A percentile compares a stretch with the other conserved stretches of the same genome.
Conservation (phyloP, 2,888 invertebrate species). For the Didymodactylos carnosus region DNA sequence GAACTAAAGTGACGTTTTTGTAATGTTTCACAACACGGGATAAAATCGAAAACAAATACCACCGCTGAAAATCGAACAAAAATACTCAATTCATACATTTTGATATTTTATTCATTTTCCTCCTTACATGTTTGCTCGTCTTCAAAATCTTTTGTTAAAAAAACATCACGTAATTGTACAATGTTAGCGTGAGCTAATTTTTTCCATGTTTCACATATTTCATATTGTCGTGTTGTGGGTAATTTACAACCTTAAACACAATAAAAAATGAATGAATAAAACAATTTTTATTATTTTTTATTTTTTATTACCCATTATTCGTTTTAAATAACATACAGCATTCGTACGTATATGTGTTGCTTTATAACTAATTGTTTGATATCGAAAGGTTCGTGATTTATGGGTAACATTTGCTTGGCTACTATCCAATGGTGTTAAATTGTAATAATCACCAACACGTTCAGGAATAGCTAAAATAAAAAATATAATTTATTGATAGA, state of each 20-base stretch:
- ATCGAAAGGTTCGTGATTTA: constrained; percentile 51
- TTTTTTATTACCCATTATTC: constrained; percentile 1
- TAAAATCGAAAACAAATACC: constrained; percentile 85
- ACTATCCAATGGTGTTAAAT: constrained; percentile 62
- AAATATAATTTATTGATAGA: constrained; percentile 17
- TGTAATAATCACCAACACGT: constrained; percentile 72
- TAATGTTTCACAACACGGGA: constrained; percentile 70
- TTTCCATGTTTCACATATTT: constrained; percentile 62
- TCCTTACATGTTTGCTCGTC: constrained; percentile 59
- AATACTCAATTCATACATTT: background rate
- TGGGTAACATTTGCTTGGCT: constrained; percentile 32
- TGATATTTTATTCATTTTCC: background rate
- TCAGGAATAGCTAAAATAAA: constrained; percentile 50
- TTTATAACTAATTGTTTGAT: constrained; percentile 66
- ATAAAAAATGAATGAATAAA: background rate
- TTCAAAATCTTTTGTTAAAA: constrained; percentile 81
- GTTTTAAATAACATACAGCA: constrained; percentile 6
- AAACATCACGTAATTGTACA: constrained; percentile 70
- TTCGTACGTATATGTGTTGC: constrained; percentile 59
- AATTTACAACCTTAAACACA: constrained; percentile 3
- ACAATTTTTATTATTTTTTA: background rate
- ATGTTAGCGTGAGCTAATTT: constrained; percentile 81
- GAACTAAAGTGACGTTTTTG: constrained; percentile 56
- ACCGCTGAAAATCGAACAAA: constrained; percentile 47
- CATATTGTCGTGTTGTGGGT: background rate